A percentile compares a stretch with the other conserved stretches of the same genome.
These are phyloP conservation scores for Sarcophaga variegata DNA, from an alignment of 2,888 invertebrate species.

Conservation along the genomic window DNA sequence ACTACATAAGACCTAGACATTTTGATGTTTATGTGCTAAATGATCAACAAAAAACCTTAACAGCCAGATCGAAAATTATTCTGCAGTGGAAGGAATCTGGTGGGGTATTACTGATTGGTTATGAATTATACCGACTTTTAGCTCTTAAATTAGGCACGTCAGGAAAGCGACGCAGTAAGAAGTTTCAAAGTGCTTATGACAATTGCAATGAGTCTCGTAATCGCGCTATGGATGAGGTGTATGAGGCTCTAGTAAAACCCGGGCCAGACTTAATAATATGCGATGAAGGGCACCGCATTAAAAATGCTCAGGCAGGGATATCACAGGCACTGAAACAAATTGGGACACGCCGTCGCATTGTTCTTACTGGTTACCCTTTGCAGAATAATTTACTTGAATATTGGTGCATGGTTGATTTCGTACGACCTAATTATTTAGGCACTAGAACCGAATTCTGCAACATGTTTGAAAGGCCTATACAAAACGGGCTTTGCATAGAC, in stretches of 20 bases:
- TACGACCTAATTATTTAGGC: slow-evolving; percentile 97
- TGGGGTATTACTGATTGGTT: slow-evolving; percentile 97
- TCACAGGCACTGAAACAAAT: slow-evolving; percentile 97
- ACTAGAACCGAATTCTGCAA: slow-evolving; percentile 98
- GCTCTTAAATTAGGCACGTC: slow-evolving; percentile 87
- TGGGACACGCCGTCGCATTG: slow-evolving; percentile 95
- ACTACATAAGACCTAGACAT: slow-evolving; percentile 89
- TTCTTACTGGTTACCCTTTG: slow-evolving; percentile 98
- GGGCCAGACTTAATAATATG: slow-evolving; percentile 97
- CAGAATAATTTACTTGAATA: slow-evolving; percentile 98
- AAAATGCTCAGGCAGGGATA: slow-evolving; percentile 98
- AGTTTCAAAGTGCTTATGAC: slow-evolving; percentile 74
- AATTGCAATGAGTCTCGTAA: slow-evolving; percentile 85
- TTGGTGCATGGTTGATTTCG: slow-evolving; percentile 99
- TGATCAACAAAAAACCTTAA: slow-evolving; percentile 95
- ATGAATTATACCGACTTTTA: slow-evolving; percentile 96
- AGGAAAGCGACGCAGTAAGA: slow-evolving; percentile 83
- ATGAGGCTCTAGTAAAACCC: slow-evolving; percentile 92
- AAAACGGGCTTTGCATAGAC: slow-evolving; percentile 98
- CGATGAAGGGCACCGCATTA: slow-evolving; percentile 98
- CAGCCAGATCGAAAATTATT: slow-evolving; percentile 92
- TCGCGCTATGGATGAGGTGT: slow-evolving; percentile 91
- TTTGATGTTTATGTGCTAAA: slow-evolving; percentile 95
- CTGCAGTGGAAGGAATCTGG: slow-evolving; percentile 93
- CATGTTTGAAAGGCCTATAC: slow-evolving; percentile 99